Percentiles rank a stretch among this genome's conserved stretches.
Evolutionary conservation across 2,888 invertebrate genomes (phyloP).

Genomic region (Sinopyrophorus schimmeli): DNA sequence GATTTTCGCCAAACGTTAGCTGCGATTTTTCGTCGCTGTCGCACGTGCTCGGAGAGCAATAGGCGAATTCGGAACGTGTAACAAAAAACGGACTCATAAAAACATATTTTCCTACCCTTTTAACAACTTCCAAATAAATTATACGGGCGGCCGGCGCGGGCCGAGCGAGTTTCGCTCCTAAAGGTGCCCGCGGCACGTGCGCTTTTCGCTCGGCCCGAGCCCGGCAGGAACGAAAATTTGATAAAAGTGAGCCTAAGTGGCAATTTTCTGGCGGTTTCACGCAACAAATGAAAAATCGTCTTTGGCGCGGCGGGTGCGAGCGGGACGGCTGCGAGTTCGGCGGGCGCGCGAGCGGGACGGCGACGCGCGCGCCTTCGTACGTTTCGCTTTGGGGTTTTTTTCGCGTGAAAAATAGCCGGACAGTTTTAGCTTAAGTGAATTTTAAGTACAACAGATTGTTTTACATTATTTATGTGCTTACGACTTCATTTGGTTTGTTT

Average conservation of each 20-base stretch:
- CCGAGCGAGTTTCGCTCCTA: conserved; percentile 32
- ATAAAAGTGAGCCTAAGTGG: conserved; percentile 51
- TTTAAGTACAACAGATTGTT: conserved; percentile 52
- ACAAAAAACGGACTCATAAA: conserved; percentile 32
- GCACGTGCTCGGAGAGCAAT: background rate
- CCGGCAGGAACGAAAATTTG: conserved; percentile 41
- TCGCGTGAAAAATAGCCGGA: conserved; percentile 50
- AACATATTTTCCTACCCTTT: conserved; percentile 42
- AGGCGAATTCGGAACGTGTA: conserved; percentile 7
- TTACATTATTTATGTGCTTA: conserved; percentile 32
- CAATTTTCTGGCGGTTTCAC: conserved; percentile 51
- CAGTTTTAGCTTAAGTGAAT: conserved; percentile 53
- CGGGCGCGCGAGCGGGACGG: conserved; percentile 4
- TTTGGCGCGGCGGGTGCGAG: conserved; percentile 16
- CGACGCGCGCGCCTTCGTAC: background rate
- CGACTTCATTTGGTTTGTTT: conserved; percentile 24
- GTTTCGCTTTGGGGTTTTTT: conserved; percentile 23
- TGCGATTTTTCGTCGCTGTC: conserved; percentile 5
- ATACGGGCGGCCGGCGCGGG: conserved; percentile 33
- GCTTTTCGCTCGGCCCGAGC: conserved; percentile 31
- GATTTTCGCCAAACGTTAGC: conserved; percentile 3
- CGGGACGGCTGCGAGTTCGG: conserved; percentile 9
- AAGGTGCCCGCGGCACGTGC: conserved; percentile 25
- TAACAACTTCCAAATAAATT: conserved; percentile 47
- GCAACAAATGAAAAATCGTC: conserved; percentile 48